phyloP scores from a whole-genome alignment of 2,797 vertebrate species.

The Poeciliopsis turneri region DNA sequence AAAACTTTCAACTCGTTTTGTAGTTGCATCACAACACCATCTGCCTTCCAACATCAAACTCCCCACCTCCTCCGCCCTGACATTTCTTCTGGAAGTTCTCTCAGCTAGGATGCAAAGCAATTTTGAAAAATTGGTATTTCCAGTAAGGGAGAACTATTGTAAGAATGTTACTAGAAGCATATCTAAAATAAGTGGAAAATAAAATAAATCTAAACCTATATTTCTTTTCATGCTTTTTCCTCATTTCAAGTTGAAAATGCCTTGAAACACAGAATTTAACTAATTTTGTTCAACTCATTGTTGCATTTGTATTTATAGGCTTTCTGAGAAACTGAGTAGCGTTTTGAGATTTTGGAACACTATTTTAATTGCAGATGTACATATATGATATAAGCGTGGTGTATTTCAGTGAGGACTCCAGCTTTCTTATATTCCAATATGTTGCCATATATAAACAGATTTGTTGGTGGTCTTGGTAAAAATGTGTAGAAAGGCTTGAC shows the following conservation, averaged over 20 bases:
- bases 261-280: neutral
- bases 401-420: neutral
- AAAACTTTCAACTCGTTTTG: slow-evolving; percentile 59
- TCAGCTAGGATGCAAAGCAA: slow-evolving; percentile 9
- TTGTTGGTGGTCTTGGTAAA: neutral
- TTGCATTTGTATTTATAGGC: neutral
- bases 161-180: neutral
- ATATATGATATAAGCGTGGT: too few species aligned
- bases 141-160: slow-evolving; percentile 7
- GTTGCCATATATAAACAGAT: neutral
- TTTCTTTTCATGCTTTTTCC: neutral
- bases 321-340: neutral
- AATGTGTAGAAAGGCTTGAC: neutral
- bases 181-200: neutral
- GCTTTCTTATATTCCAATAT: neutral
- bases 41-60: neutral
- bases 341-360: neutral
- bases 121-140: slow-evolving; percentile 15
- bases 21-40: slow-evolving; percentile 23
- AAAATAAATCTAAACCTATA: neutral
- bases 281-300: neutral
- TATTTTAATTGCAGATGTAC: neutral
- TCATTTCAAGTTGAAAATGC: neutral
- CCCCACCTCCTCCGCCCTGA: slow-evolving; percentile 1
- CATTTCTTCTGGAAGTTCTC: slow-evolving; percentile 25